These are phyloP conservation scores for Macrochelys suwanniensis DNA, from an alignment of 2,797 vertebrate species.

Conservation along the genomic window DNA sequence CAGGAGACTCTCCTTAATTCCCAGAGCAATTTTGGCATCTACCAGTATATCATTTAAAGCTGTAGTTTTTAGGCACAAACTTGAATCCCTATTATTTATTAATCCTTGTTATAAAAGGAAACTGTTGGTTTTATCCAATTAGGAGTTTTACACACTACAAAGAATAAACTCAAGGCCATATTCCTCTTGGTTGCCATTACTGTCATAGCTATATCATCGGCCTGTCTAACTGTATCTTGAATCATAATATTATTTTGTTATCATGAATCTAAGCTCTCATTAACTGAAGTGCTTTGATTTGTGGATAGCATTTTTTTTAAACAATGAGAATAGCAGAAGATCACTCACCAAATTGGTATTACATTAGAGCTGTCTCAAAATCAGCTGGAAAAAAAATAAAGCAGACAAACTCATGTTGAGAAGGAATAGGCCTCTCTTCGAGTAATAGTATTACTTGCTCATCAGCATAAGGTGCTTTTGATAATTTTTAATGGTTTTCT, in stretches of 20 bases:
- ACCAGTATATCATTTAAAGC: not conserved
- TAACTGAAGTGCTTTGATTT: slow-evolving; percentile 13
- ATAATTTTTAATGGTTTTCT: slow-evolving; percentile 21
- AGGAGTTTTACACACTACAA: not conserved
- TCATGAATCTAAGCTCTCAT: not conserved
- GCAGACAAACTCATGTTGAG: slow-evolving; percentile 51
- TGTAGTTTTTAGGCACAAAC: not conserved
- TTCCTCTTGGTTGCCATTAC: not conserved
- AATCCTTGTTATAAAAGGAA: not conserved
- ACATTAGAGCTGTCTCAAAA: slow-evolving; percentile 30
- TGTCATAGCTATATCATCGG: not conserved
- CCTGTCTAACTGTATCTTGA: not conserved
- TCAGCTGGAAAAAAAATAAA: not conserved
- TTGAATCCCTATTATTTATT: not conserved
- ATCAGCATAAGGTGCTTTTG: slow-evolving; percentile 41
- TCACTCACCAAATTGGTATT: slow-evolving; percentile 10
- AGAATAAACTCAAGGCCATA: not conserved
- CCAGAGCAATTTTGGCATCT: not conserved
- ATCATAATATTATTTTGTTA: not conserved
- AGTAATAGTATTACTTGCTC: slow-evolving; percentile 18
- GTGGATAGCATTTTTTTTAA: not conserved
- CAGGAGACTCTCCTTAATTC: not conserved
- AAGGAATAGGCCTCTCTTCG: not conserved
- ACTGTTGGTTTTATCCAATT: not conserved
- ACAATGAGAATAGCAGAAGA: slow-evolving; percentile 14